Evolutionary conservation across 2,888 invertebrate genomes (phyloP).

Genomic region (Cataglyphis albicans): DNA sequence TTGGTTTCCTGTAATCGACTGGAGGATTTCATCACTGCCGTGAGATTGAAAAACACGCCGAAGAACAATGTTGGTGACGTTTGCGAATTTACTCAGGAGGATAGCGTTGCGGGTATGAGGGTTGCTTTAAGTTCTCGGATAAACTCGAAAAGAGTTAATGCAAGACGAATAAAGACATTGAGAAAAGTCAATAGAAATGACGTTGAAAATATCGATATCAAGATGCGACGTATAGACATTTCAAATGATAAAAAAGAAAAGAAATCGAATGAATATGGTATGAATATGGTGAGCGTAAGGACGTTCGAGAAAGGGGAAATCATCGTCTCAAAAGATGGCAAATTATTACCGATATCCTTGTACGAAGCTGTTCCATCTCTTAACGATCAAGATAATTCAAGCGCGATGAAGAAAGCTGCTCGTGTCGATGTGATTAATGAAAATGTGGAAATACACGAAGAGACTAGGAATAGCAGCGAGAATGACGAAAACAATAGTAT

Average conservation of each 20-base stretch:
- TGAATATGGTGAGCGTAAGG: conserved; percentile 74
- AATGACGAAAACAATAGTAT: conserved; percentile 60
- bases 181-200: conserved; percentile 60
- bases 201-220: conserved; percentile 71
- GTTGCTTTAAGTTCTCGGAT: conserved; percentile 85
- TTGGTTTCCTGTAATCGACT: conserved; percentile 62
- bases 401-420: conserved; percentile 26
- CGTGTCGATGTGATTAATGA: conserved; percentile 17
- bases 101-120: conserved; percentile 85
- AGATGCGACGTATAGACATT: conserved; percentile 64
- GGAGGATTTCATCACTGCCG: conserved; percentile 41
- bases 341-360: conserved; percentile 77
- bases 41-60: conserved; percentile 55
- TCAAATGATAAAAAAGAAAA: conserved; percentile 61
- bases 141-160: conserved; percentile 71
- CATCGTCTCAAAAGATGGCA: conserved; percentile 82
- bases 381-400: conserved; percentile 35
- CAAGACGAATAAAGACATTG: conserved; percentile 65
- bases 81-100: conserved; percentile 83
- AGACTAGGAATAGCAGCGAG: conserved; percentile 60
- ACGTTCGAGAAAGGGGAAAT: conserved; percentile 84
- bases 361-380: conserved; percentile 70
- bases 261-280: conserved; percentile 69
- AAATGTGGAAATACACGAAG: conserved; percentile 34
- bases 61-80: conserved; percentile 70